These are phyloP conservation scores for Sciurus niger DNA, from an alignment of 2,113 vertebrate genomes.

Conservation along the genomic window DNA sequence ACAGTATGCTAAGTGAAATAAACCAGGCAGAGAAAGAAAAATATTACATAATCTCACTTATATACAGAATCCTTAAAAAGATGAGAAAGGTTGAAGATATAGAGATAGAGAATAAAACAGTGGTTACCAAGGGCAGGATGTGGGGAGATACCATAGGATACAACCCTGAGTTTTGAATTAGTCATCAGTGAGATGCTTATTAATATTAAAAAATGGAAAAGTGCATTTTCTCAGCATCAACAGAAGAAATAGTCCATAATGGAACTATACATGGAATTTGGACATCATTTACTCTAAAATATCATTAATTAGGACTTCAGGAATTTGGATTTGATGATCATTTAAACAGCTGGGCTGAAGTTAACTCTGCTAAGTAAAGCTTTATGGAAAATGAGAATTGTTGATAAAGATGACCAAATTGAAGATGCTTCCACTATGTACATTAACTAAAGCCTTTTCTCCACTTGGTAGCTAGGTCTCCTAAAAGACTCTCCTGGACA, in stretches of 20 bases:
- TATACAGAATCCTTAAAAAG: too few species aligned
- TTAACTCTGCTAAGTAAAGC: not conserved
- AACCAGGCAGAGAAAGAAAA: not conserved
- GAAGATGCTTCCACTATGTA: not conserved
- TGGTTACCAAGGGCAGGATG: not conserved
- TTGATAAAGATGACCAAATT: not conserved
- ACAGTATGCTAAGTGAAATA: not conserved
- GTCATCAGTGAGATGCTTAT: not conserved
- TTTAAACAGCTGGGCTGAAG: not conserved
- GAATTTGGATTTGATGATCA: not conserved
- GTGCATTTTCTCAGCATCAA: not conserved
- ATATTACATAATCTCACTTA: not conserved
- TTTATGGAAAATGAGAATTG: not conserved
- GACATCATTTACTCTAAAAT: not conserved
- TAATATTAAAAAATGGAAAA: not conserved
- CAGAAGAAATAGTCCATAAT: not conserved
- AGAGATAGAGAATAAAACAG: not conserved
- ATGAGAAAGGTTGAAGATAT: not conserved
- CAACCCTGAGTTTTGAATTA: not conserved
- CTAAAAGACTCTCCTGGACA: not conserved
- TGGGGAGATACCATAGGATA: not conserved
- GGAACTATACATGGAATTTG: not conserved
- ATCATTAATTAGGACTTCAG: not conserved
- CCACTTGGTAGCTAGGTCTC: not conserved
- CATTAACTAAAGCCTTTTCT: not conserved